Percentiles rank a stretch among this genome's conserved stretches.
These are phyloP conservation scores for Atopsyche davidsoni DNA, from an alignment of 1,140 invertebrate genomes.

Conservation along the genomic window DNA sequence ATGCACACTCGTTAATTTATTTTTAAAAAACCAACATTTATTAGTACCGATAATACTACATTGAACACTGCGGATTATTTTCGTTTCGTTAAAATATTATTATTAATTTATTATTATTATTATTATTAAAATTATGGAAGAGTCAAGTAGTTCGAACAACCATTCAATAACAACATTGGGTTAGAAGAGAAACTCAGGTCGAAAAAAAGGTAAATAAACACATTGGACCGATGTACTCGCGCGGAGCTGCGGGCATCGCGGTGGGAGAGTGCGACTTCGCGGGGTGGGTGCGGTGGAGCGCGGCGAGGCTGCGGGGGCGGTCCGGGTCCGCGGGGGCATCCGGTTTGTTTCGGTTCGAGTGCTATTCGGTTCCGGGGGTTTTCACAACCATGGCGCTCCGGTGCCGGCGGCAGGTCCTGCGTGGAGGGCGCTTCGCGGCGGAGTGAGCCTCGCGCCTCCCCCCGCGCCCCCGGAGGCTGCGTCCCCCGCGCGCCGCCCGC, in stretches of 20 bases:
- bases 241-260: conserved; percentile 7
- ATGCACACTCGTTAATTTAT: conserved; percentile 14
- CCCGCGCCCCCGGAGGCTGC: conserved; percentile 10
- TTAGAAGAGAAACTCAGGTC: no score
- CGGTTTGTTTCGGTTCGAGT: no score
- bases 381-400: conserved; percentile 24
- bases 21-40: no score
- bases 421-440: conserved; percentile 19
- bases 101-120: neutral
- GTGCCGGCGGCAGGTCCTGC: neutral
- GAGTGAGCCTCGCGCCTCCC: conserved; percentile 27
- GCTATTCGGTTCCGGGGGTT: conserved; percentile 15
- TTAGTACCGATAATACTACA: conserved; percentile 16
- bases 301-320: no score
- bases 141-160: no score
- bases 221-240: no score
- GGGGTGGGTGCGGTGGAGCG: no score
- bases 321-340: no score
- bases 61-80: conserved; percentile 27
- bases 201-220: no score
- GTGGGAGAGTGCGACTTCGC: no score
- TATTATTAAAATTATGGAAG: neutral
- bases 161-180: no score
- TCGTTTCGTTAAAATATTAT: conserved; percentile 9
- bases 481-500: conserved; percentile 8